A percentile compares a stretch with the other conserved stretches of the same genome.
phyloP scores from a whole-genome alignment of 2,797 vertebrate species.

The Sternotherus odoratus region DNA sequence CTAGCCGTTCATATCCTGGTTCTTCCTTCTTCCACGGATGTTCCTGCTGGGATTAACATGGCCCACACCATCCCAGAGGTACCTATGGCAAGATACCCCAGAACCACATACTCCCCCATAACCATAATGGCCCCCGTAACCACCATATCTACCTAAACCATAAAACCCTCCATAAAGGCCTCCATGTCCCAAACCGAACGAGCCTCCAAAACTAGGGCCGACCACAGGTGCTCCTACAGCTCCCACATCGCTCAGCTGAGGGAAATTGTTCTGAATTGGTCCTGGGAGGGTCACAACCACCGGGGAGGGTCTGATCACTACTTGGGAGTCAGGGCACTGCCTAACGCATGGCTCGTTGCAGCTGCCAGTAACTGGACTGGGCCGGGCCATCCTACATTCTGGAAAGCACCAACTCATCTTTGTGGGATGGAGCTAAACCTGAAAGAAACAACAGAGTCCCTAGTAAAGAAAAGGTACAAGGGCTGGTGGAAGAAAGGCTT shows the following conservation, averaged over 20 bases:
- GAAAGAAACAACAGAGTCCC: too few species aligned
- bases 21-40: fast-evolving
- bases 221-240: not conserved
- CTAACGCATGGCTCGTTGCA: too few species aligned
- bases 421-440: too few species aligned
- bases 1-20: too few species aligned
- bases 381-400: too few species aligned
- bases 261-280: not conserved
- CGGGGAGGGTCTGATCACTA: too few species aligned
- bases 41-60: too few species aligned
- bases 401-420: too few species aligned
- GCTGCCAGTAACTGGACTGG: too few species aligned
- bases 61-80: fast-evolving
- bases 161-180: not conserved
- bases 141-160: not conserved
- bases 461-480: too few species aligned
- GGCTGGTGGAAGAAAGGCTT: too few species aligned
- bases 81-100: fast-evolving
- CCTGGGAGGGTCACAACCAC: not conserved
- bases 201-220: not conserved
- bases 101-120: not conserved
- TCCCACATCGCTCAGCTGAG: not conserved
- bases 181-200: not conserved
- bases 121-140: not conserved
- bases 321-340: too few species aligned